A percentile compares a stretch with the other conserved stretches of the same genome.
Conservation (phyloP, 2,888 invertebrate genomes). For the Leucoptera coffeella region DNA sequence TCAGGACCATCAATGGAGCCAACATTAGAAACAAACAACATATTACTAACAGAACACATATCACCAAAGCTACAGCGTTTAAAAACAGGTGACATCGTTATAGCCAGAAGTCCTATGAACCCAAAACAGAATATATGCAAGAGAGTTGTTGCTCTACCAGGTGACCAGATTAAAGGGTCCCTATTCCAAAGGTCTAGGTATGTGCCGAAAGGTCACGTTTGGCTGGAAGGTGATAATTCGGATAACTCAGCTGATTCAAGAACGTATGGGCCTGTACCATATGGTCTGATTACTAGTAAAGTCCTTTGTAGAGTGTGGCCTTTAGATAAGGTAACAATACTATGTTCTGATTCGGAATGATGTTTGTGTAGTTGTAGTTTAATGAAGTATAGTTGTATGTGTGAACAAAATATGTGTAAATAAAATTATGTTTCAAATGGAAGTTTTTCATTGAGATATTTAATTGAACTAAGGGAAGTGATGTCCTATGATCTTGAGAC, state of each 20-base stretch:
- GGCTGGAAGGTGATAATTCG: slow-evolving; percentile 89
- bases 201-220: slow-evolving; percentile 81
- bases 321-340: slow-evolving; percentile 37
- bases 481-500: too few species aligned
- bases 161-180: slow-evolving; percentile 57
- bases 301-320: slow-evolving; percentile 82
- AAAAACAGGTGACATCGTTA: slow-evolving; percentile 76
- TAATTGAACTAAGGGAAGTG: too few species aligned
- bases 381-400: too few species aligned
- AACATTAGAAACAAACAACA: slow-evolving; percentile 73
- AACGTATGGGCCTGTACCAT: slow-evolving; percentile 81
- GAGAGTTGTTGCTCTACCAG: slow-evolving; percentile 70
- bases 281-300: slow-evolving; percentile 74
- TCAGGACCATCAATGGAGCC: slow-evolving; percentile 93
- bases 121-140: slow-evolving; percentile 82
- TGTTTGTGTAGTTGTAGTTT: too few species aligned
- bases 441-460: too few species aligned
- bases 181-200: slow-evolving; percentile 45
- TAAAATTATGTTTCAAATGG: too few species aligned
- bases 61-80: slow-evolving; percentile 58
- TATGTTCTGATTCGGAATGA: too few species aligned
- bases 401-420: too few species aligned
- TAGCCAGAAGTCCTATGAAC: slow-evolving; percentile 74
- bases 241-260: slow-evolving; percentile 83
- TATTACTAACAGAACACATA: slow-evolving; percentile 77